Evolutionary conservation across 2,888 invertebrate genomes (phyloP), one percentile per base, ranked within the genome.

Genomic region (Stenurella melanura): DNA sequence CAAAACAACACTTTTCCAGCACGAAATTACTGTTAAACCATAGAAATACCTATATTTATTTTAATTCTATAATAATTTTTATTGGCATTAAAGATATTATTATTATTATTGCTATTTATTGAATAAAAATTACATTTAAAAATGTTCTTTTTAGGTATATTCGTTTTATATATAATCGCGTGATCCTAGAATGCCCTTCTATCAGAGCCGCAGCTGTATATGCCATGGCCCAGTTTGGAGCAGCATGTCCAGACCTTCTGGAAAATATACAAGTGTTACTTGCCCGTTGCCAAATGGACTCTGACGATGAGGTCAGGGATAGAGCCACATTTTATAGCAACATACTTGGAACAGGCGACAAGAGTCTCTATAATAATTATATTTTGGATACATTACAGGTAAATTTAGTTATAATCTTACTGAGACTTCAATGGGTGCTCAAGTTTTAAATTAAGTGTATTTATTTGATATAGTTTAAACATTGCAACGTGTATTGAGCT

Each of bases 241-340:
- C 99, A 0, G 95, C 96, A 73, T 97, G 98, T 88, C 97, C 97
- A 0, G 95, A 95, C 83, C 90, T 99, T 63, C 90, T 97, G 73
- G 94, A 94, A 11, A 98, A 98, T 87, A 96, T 99, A 74, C 91
- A 92, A 74, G 93, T 97, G 7, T 90, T 98, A 58, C 90, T 97
- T 7, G 93, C 94, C 0, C 93, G 98, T 10, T 98, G 98, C 85
- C 96, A 97, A 88, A 92, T 99, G 91, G 99, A 99, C 88, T 95
- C 96, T 0, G 99, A 99, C 88, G 99, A 99, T 89, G 99, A 99
- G 91, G 98, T 99, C 0, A 92, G 99, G 42, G 99, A 99, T 90
- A 92, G 99, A 58, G 99, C 99, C 11, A 97, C 99, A 0, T 98
- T 98, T 89, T 99, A 98, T 90, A 95, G 96, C 86, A 93, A 94